phyloP scores from a whole-genome alignment of 1,140 invertebrate genomes.

The Doryteuthis pealeii region DNA sequence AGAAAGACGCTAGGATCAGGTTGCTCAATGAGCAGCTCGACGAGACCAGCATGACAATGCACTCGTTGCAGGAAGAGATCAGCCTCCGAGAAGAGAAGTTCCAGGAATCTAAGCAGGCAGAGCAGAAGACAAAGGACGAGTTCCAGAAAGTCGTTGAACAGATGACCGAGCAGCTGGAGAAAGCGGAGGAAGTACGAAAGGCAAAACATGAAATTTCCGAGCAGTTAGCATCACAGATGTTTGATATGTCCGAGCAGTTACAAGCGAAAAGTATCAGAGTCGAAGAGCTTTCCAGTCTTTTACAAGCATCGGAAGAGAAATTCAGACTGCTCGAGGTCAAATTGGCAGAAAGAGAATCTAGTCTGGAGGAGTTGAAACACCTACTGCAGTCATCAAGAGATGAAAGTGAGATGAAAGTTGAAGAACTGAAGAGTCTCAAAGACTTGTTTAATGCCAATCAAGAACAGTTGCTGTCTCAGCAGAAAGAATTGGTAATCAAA shows the following conservation, averaged over 20 bases:
- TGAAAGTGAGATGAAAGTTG: not conserved
- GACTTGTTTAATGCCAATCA: constrained; percentile 11
- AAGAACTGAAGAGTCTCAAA: constrained; percentile 9
- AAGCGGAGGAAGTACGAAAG: not conserved
- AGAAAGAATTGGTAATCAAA: not conserved
- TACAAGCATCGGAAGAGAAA: constrained; percentile 1
- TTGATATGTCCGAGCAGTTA: not conserved
- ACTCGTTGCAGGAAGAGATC: constrained; percentile 7
- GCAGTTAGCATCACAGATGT: not conserved
- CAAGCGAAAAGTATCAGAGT: constrained; percentile 14
- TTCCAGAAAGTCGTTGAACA: not conserved
- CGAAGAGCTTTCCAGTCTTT: not conserved
- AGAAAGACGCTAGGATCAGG: constrained; percentile 14
- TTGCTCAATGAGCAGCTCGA: constrained; percentile 15
- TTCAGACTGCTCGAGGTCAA: not conserved
- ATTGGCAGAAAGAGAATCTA: constrained; percentile 1
- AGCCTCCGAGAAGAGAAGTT: constrained; percentile 12
- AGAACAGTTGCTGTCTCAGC: constrained; percentile 7
- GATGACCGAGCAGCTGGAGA: not conserved
- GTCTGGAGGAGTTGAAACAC: not conserved
- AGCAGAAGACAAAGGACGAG: not conserved
- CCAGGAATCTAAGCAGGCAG: constrained; percentile 2
- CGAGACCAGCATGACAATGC: constrained; percentile 9
- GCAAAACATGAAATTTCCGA: not conserved
- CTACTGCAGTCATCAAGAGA: not conserved